Percentiles rank a stretch among this genome's conserved stretches.
phyloP scores from a whole-genome alignment of 1,140 invertebrate genomes.

The Alviniconcha marisindica region DNA sequence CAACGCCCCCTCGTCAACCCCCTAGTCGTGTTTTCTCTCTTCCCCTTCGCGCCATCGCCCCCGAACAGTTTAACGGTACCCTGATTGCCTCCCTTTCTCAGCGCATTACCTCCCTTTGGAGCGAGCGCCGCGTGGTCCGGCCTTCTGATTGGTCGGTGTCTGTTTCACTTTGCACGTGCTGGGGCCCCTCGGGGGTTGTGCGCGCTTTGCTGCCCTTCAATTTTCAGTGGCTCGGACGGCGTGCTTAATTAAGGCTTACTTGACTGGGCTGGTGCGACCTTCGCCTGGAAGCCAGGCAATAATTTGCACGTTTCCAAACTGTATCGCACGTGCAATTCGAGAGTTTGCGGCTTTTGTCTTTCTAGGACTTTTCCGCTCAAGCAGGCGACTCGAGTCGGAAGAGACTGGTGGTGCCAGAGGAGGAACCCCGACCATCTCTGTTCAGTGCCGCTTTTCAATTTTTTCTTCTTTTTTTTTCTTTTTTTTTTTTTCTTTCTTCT shows the following conservation, averaged over 20 bases:
- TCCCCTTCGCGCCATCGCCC: conserved; percentile 30
- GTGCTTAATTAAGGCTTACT: conserved; percentile 41
- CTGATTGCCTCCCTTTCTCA: conserved; percentile 32
- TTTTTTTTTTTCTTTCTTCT: no score
- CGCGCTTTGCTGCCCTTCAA: conserved; percentile 28
- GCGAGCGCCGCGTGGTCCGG: not conserved
- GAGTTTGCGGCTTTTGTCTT: conserved; percentile 28
- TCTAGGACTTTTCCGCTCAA: not conserved
- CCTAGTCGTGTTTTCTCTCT: conserved; percentile 32
- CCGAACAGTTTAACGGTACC: conserved; percentile 26
- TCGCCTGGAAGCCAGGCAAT: conserved; percentile 7
- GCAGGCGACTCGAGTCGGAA: no score
- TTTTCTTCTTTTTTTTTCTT: no score
- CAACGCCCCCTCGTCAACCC: not conserved
- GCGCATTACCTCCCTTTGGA: conserved; percentile 27
- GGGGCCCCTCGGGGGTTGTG: conserved; percentile 33
- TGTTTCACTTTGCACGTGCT: conserved; percentile 40
- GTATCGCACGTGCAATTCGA: conserved; percentile 35
- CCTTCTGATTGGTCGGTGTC: conserved; percentile 43
- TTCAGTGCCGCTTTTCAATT: no score
- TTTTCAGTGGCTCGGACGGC: conserved; percentile 31
- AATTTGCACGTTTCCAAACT: conserved; percentile 40
- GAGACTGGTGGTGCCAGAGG: no score
- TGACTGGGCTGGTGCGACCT: conserved; percentile 18
- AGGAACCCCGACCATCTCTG: no score